Evolutionary conservation across 2,113 vertebrate species (phyloP).

Genomic region (Romanogobio albipinnatus): DNA sequence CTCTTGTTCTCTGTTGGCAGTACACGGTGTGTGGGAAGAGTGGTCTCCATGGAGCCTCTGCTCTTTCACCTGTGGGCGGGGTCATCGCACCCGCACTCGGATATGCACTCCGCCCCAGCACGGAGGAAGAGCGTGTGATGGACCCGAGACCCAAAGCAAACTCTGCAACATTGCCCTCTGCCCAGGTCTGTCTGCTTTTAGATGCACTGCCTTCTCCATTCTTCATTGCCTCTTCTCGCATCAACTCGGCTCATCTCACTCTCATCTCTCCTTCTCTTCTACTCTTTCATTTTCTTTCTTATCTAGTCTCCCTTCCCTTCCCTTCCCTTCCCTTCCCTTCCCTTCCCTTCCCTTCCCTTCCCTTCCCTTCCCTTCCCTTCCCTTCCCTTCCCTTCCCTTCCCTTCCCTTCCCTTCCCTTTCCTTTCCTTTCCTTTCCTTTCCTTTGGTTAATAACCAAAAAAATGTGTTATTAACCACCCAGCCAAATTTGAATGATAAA

Average conservation of each 20-base stretch:
- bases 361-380: background rate
- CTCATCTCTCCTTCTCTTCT: background rate
- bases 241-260: background rate
- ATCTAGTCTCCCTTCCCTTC: too few species aligned
- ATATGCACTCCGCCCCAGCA: slow-evolving; percentile 95
- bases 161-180: slow-evolving; percentile 99
- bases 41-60: slow-evolving; percentile 99
- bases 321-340: background rate
- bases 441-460: too few species aligned
- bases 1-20: slow-evolving; percentile 88
- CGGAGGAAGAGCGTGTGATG: slow-evolving; percentile 94
- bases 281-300: background rate
- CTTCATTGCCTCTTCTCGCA: background rate
- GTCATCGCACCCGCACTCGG: slow-evolving; percentile 96
- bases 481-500: too few species aligned
- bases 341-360: background rate
- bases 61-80: slow-evolving; percentile 98
- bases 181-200: slow-evolving; percentile 79
- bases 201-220: background rate
- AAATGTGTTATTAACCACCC: too few species aligned
- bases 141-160: slow-evolving; percentile 97
- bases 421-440: background rate
- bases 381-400: background rate
- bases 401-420: background rate
- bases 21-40: slow-evolving; percentile 99